These are phyloP conservation scores for Phyllostomus discolor DNA, from an alignment of 2,113 vertebrate species.

Conservation along the genomic window DNA sequence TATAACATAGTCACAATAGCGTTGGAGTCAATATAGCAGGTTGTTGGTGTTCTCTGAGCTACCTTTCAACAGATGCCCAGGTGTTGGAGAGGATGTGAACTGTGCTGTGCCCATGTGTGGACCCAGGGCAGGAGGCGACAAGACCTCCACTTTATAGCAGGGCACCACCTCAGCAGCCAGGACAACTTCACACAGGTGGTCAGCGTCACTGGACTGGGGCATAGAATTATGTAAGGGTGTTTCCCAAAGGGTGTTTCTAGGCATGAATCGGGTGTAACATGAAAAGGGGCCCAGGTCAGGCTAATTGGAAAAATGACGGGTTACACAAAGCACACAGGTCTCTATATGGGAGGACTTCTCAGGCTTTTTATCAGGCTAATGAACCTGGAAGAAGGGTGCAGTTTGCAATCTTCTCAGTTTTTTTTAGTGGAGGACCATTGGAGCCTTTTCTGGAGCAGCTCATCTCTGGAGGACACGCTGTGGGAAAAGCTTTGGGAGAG, in stretches of 20 bases:
- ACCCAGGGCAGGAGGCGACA: neutral
- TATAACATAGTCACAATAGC: neutral
- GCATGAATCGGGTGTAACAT: neutral
- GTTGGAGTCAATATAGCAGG: neutral
- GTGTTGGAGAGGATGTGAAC: neutral
- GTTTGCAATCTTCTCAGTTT: neutral
- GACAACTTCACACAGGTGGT: neutral
- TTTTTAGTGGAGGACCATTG: neutral
- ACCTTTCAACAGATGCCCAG: neutral
- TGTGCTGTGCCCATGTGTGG: neutral
- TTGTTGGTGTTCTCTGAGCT: neutral
- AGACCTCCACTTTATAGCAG: neutral
- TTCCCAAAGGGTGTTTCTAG: neutral
- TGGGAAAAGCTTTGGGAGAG: neutral
- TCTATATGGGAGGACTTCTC: neutral
- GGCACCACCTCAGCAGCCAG: neutral
- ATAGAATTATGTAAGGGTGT: neutral
- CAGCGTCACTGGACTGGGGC: neutral
- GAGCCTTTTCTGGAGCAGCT: neutral
- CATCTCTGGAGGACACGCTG: neutral
- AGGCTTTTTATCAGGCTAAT: neutral
- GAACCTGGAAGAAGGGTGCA: neutral
- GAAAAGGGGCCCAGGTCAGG: neutral
- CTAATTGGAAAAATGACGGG: neutral
- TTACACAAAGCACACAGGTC: neutral